Conservation (phyloP, 2,797 vertebrate species). For the Emys orbicularis region DNA sequence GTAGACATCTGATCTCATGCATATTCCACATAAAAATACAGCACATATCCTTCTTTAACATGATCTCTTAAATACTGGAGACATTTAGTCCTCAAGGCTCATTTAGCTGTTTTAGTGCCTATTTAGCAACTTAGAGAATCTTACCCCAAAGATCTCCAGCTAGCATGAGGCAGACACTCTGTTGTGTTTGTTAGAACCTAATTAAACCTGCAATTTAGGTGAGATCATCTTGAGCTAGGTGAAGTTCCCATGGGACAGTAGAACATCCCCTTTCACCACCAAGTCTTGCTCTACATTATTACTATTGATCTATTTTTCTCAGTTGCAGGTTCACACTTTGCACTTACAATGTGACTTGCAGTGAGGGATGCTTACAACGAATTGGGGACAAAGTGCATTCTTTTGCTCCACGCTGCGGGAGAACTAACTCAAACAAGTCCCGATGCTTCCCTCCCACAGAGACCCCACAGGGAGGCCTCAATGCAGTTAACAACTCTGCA, state of each 20-base stretch:
- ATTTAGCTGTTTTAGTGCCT: constrained; percentile 47
- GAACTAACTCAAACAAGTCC: background rate
- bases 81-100: constrained; percentile 24
- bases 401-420: background rate
- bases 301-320: background rate
- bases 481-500: background rate
- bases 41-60: background rate
- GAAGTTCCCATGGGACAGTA: background rate
- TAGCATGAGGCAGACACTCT: background rate
- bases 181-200: background rate
- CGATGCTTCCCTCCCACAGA: background rate
- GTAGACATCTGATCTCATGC: background rate
- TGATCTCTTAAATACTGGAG: constrained; percentile 45
- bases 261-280: background rate
- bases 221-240: background rate
- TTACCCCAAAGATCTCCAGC: background rate
- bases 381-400: background rate
- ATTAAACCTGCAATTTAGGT: background rate
- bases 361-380: background rate
- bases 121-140: constrained; percentile 44
- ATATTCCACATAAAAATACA: background rate
- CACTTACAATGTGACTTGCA: background rate
- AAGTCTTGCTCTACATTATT: background rate
- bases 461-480: background rate
- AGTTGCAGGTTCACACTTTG: background rate